phyloP scores from a whole-genome alignment of 2,888 invertebrate species.

The Habroteleia sp. region DNA sequence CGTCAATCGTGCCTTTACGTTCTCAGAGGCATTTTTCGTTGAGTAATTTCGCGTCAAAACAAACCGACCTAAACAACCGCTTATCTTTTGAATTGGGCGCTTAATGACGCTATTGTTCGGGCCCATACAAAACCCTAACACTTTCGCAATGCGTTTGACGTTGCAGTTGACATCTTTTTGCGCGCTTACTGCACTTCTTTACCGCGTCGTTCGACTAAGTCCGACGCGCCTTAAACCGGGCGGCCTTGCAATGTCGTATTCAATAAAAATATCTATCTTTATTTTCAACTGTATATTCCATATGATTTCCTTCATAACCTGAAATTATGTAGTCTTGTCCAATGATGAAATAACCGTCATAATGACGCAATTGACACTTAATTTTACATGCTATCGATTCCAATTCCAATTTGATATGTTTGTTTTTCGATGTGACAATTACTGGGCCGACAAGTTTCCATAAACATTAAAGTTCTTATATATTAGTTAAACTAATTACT shows the following conservation, averaged over 20 bases:
- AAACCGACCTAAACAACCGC: background rate
- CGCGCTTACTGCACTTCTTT: slow-evolving; percentile 16
- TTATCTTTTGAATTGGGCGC: slow-evolving; percentile 7
- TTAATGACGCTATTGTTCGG: slow-evolving; percentile 41
- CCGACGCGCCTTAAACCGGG: slow-evolving; percentile 37
- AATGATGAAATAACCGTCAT: slow-evolving; percentile 28
- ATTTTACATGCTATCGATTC: no score
- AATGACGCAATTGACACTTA: no score
- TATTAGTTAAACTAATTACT: no score
- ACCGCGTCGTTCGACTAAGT: slow-evolving; percentile 12
- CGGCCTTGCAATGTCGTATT: slow-evolving; percentile 59
- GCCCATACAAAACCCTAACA: slow-evolving; percentile 1
- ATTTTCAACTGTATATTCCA: slow-evolving; percentile 47
- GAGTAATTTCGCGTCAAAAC: slow-evolving; percentile 33
- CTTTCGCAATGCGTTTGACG: slow-evolving; percentile 44
- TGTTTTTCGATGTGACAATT: no score
- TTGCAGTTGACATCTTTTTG: slow-evolving; percentile 47
- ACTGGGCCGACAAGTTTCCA: no score
- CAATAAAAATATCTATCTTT: slow-evolving; percentile 51
- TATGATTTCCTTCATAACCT: slow-evolving; percentile 40
- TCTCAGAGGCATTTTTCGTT: slow-evolving; percentile 8
- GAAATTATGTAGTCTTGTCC: slow-evolving; percentile 22
- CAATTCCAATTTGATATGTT: no score
- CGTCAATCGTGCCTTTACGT: slow-evolving; percentile 16
- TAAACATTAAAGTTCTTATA: no score